Evolutionary conservation across 2,797 vertebrate genomes (phyloP).

Genomic region (Hephaestus fuliginosus): DNA sequence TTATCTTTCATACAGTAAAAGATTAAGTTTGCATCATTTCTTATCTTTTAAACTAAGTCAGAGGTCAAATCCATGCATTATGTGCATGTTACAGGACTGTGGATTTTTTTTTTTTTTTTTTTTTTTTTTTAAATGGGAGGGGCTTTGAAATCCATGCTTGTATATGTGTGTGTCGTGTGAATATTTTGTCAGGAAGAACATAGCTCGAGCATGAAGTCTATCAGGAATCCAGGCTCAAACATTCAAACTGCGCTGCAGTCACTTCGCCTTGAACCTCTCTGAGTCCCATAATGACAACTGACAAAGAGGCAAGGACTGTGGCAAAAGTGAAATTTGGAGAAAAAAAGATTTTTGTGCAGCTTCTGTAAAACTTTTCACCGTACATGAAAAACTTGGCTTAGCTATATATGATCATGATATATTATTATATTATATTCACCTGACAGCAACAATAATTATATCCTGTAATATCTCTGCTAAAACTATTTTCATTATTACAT

Average conservation of each 20-base stretch:
- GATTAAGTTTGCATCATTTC: slow-evolving; percentile 52
- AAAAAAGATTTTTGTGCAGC: slow-evolving; percentile 13
- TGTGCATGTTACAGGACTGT: slow-evolving; percentile 17
- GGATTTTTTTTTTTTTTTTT: background rate
- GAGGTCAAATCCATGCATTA: slow-evolving; percentile 39
- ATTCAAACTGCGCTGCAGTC: background rate
- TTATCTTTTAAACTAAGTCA: slow-evolving; percentile 33
- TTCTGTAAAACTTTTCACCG: background rate
- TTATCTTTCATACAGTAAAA: slow-evolving; percentile 56
- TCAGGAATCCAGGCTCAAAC: background rate
- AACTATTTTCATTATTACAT: background rate
- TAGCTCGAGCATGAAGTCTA: background rate
- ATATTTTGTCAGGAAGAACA: background rate
- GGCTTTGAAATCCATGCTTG: background rate
- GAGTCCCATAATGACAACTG: slow-evolving; percentile 12
- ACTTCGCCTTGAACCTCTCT: background rate
- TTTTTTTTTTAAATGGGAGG: background rate
- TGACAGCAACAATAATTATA: background rate
- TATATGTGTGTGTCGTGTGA: background rate
- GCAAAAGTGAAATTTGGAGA: background rate
- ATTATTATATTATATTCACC: too few species aligned
- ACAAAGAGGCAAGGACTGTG: slow-evolving; percentile 1
- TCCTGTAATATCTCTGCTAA: background rate
- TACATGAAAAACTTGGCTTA: background rate
- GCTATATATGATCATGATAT: too few species aligned